phyloP scores from a whole-genome alignment of 2,888 invertebrate genomes.

The Aporophyla lueneburgensis region DNA sequence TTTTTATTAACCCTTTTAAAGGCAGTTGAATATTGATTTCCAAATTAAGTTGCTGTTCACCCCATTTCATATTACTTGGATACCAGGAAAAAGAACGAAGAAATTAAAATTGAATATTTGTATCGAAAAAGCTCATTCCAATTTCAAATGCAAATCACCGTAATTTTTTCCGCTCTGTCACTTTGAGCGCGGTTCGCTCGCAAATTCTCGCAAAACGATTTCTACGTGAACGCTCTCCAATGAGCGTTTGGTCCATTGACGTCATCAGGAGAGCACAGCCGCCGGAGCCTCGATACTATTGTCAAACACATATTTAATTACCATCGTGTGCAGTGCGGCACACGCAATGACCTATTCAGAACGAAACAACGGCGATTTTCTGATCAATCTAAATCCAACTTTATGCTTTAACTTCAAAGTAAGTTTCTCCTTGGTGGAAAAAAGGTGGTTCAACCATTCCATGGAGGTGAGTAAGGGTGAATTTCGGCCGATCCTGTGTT shows the following conservation, averaged over 20 bases:
- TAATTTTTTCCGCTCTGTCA: slow-evolving; percentile 54
- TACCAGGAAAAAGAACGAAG: slow-evolving; percentile 1
- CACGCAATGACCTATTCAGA: slow-evolving; percentile 76
- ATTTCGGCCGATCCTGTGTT: slow-evolving; percentile 88
- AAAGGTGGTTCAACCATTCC: slow-evolving; percentile 70
- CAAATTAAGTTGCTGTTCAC: slow-evolving; percentile 13
- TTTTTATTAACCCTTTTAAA: slow-evolving; percentile 3
- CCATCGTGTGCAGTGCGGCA: slow-evolving; percentile 91
- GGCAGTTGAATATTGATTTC: slow-evolving; percentile 1
- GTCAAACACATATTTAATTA: slow-evolving; percentile 91
- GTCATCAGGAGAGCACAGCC: slow-evolving; percentile 87
- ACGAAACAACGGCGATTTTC: slow-evolving; percentile 38
- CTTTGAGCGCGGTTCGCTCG: slow-evolving; percentile 61
- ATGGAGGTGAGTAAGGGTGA: slow-evolving; percentile 73
- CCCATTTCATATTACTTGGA: slow-evolving; percentile 5
- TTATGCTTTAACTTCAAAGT: slow-evolving; percentile 49
- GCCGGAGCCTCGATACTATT: slow-evolving; percentile 83
- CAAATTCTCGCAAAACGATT: slow-evolving; percentile 73
- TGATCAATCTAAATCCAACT: slow-evolving; percentile 39
- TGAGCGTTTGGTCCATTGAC: slow-evolving; percentile 82
- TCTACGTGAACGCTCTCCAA: slow-evolving; percentile 76
- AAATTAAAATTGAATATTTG: slow-evolving; percentile 51
- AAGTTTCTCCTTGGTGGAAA: slow-evolving; percentile 39
- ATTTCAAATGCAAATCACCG: slow-evolving; percentile 67
- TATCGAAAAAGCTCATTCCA: slow-evolving; percentile 62